Evolutionary conservation across 2,113 vertebrate species (phyloP).

Genomic region (Collichthys lucidus): DNA sequence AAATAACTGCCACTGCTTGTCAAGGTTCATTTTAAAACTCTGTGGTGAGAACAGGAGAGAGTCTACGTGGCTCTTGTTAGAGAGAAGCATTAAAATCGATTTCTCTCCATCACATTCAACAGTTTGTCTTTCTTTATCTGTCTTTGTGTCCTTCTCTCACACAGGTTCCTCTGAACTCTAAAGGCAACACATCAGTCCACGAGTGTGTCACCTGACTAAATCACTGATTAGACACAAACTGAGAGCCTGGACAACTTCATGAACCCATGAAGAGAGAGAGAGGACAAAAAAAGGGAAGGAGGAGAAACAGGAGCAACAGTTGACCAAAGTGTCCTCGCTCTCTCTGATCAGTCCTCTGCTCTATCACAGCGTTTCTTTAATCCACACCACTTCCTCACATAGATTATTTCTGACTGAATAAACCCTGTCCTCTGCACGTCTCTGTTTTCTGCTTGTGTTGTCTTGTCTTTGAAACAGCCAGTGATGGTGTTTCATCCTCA

Average conservation of each 20-base stretch:
- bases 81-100: constrained; percentile 1
- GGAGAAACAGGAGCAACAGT: not conserved
- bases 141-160: constrained; percentile 8
- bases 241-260: constrained; percentile 11
- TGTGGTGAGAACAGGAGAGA: not conserved
- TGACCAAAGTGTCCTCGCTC: constrained; percentile 13
- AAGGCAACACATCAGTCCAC: constrained; percentile 9
- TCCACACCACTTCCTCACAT: not conserved
- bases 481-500: no score
- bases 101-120: constrained; percentile 36
- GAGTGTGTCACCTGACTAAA: constrained; percentile 17
- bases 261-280: not conserved
- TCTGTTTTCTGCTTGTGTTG: no score
- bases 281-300: not conserved
- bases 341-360: constrained; percentile 8
- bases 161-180: not conserved
- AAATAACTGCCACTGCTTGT: constrained; percentile 44
- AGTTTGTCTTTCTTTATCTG: constrained; percentile 27
- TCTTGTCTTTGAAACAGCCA: not conserved
- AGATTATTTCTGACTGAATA: not conserved
- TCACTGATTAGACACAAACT: not conserved
- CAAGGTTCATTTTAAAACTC: not conserved
- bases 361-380: not conserved
- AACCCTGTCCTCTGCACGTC: not conserved
- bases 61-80: constrained; percentile 26